Evolutionary conservation across 2,888 invertebrate genomes (phyloP).

Genomic region (Habroteleia sp.): DNA sequence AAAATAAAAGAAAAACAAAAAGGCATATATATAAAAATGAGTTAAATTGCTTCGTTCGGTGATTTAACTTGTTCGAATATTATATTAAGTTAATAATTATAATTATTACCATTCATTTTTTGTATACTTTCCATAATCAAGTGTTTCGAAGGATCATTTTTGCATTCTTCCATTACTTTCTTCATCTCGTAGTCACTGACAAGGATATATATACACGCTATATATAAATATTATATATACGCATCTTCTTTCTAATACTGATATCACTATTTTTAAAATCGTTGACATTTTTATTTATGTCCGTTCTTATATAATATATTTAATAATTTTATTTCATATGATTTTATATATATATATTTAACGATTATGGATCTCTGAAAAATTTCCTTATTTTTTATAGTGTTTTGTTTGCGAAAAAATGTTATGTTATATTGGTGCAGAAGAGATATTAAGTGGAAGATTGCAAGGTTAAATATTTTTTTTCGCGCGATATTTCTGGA

Average conservation of each 20-base stretch:
- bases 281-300: too few relatives aligned
- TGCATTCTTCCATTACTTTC: constrained; percentile 34
- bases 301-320: constrained; percentile 26
- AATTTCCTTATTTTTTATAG: neutral
- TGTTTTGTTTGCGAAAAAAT: too few relatives aligned
- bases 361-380: too few relatives aligned
- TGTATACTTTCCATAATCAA: too few relatives aligned
- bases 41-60: constrained; percentile 37
- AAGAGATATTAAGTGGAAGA: constrained; percentile 30
- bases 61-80: constrained; percentile 19
- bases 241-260: too few relatives aligned
- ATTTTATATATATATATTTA: too few relatives aligned
- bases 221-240: constrained; percentile 37
- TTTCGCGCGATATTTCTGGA: too few relatives aligned
- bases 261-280: too few relatives aligned
- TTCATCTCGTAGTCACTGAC: constrained; percentile 37
- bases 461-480: constrained; percentile 27
- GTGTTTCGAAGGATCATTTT: constrained; percentile 27
- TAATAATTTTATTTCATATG: constrained; percentile 4
- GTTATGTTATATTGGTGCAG: too few relatives aligned
- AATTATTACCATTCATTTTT: constrained; percentile 45
- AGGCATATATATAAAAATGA: too few relatives aligned
- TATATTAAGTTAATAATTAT: too few relatives aligned
- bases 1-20: too few relatives aligned
- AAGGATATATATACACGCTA: constrained; percentile 21